These are phyloP conservation scores for Petrocephalus schoutedeni DNA, from an alignment of 2,797 vertebrate species.

Conservation along the genomic window DNA sequence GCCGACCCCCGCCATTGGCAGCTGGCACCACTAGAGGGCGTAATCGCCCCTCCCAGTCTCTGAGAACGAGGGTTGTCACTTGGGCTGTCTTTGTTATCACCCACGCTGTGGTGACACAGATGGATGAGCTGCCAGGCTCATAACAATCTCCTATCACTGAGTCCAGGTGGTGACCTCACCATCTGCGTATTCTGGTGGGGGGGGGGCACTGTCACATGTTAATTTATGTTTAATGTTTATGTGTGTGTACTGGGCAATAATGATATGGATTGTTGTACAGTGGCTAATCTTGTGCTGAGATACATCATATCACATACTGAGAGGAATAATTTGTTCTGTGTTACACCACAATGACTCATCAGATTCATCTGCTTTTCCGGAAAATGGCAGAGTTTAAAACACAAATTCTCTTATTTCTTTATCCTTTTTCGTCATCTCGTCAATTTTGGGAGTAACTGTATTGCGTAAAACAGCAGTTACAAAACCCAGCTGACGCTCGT, in stretches of 20 bases:
- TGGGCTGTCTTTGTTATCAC: not conserved
- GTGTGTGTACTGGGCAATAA: not conserved
- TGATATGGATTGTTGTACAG: not conserved
- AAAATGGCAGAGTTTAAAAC: not conserved
- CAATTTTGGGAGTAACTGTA: not conserved
- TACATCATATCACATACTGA: not conserved
- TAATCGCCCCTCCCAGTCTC: not conserved
- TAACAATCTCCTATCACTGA: not conserved
- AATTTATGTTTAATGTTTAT: not conserved
- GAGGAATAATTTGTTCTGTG: not conserved
- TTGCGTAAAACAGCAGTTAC: not conserved
- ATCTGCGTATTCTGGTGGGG: not conserved
- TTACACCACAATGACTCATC: not conserved
- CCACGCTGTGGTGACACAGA: conserved; percentile 1
- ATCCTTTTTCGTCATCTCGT: not conserved
- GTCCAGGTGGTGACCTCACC: conserved; percentile 8
- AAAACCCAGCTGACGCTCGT: not conserved
- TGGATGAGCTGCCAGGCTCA: not conserved
- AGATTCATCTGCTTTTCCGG: not conserved
- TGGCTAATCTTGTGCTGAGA: not conserved
- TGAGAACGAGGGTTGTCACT: not conserved
- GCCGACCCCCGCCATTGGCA: not conserved
- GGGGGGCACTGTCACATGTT: not conserved
- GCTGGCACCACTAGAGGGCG: not conserved
- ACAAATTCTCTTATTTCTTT: not conserved